Evolutionary conservation across 1,140 invertebrate species (phyloP).

Genomic region (Oryzaephilus surinamensis): DNA sequence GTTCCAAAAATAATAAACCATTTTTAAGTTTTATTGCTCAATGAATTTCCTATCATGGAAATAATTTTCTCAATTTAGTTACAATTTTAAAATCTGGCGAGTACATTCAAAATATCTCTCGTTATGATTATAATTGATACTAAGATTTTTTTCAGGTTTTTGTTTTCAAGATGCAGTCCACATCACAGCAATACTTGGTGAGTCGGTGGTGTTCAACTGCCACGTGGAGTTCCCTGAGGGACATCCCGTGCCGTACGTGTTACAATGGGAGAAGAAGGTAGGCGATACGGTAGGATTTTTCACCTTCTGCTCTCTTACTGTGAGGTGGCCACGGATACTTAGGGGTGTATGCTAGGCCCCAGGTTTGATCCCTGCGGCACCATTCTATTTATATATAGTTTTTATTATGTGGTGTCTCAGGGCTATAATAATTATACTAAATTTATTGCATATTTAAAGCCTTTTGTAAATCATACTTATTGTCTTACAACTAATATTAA

Average conservation of each 20-base stretch:
- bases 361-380: slow-evolving; percentile 19
- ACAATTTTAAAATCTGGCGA: too few species aligned
- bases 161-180: slow-evolving; percentile 74
- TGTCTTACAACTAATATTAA: too few species aligned
- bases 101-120: too few species aligned
- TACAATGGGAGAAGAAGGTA: slow-evolving; percentile 98
- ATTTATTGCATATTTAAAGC: too few species aligned
- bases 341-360: slow-evolving; percentile 9
- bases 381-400: too few species aligned
- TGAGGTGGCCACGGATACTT: slow-evolving; percentile 12
- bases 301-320: slow-evolving; percentile 28
- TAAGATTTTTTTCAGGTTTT: slow-evolving; percentile 40
- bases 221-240: slow-evolving; percentile 91
- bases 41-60: too few species aligned
- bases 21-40: too few species aligned
- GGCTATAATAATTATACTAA: too few species aligned
- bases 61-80: too few species aligned
- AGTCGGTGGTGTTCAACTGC: slow-evolving; percentile 93
- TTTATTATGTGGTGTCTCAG: background rate
- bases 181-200: slow-evolving; percentile 89
- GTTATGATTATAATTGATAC: too few species aligned
- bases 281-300: slow-evolving; percentile 81
- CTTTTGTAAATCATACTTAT: too few species aligned
- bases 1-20: too few species aligned
- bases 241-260: slow-evolving; percentile 88